A percentile compares a stretch with the other conserved stretches of the same genome.
These are phyloP conservation scores for Bubo scandiacus DNA, from an alignment of 2,113 vertebrate species.

Conservation along the genomic window DNA sequence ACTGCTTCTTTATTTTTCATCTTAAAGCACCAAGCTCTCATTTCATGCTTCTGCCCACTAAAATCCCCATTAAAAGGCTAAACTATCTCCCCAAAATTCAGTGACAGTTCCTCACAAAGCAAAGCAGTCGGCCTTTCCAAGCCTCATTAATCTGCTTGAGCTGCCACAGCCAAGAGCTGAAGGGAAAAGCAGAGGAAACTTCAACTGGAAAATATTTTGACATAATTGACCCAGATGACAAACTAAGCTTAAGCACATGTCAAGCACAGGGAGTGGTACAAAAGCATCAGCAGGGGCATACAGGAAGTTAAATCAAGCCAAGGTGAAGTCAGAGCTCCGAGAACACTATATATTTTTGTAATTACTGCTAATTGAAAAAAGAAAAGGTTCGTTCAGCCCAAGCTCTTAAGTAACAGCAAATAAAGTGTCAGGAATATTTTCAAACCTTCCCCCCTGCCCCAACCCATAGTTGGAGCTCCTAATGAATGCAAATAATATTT, in stretches of 20 bases:
- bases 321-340: constrained; percentile 44
- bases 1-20: background rate
- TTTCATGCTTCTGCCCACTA: background rate
- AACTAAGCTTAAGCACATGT: constrained; percentile 75
- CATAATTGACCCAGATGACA: constrained; percentile 82
- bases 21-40: background rate
- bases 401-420: background rate
- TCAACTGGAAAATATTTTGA: constrained; percentile 71
- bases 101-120: constrained; percentile 57
- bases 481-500: background rate
- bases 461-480: background rate
- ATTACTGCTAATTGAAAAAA: constrained; percentile 38
- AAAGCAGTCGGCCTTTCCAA: constrained; percentile 69
- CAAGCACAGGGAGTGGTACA: constrained; percentile 61
- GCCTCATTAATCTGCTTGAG: constrained; percentile 74
- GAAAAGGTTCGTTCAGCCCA: background rate
- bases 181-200: constrained; percentile 64
- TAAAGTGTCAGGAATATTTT: background rate
- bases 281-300: constrained; percentile 2
- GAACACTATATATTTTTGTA: constrained; percentile 49
- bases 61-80: constrained; percentile 36
- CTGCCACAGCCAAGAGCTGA: constrained; percentile 54
- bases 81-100: constrained; percentile 43
- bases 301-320: constrained; percentile 47
- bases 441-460: background rate